Conservation (phyloP, 2,113 vertebrate species). For the Petrocephalus zakoni region DNA sequence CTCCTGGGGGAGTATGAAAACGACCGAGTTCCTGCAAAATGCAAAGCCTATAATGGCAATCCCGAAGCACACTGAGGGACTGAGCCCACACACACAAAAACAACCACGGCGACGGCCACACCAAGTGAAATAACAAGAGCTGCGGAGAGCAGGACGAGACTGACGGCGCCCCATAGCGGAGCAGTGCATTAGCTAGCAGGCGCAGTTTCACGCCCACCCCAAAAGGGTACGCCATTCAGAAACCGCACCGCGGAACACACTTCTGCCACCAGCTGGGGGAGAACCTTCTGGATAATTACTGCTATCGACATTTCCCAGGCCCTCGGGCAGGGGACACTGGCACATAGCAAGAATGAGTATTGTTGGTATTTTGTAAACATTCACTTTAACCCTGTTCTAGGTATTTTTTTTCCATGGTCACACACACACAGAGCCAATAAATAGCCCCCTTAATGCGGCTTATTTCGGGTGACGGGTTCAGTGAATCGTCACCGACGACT, state of each 20-base stretch:
- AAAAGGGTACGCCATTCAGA: background rate
- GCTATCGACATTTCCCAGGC: background rate
- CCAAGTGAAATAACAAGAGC: conserved; percentile 59
- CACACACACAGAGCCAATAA: background rate
- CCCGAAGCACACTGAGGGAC: conserved; percentile 49
- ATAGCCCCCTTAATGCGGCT: background rate
- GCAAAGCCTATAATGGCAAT: conserved; percentile 43
- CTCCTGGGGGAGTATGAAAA: conserved; percentile 51
- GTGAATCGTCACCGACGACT: background rate
- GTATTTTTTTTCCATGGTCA: background rate
- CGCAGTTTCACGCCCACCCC: background rate
- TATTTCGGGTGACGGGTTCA: background rate
- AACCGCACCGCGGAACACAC: background rate
- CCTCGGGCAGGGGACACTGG: background rate
- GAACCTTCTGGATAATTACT: background rate
- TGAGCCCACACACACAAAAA: conserved; percentile 14
- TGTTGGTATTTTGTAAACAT: background rate
- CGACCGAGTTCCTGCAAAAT: conserved; percentile 51
- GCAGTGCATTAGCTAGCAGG: conserved; percentile 38
- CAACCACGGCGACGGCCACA: conserved; percentile 36
- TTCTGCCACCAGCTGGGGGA: background rate
- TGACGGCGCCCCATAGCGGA: conserved; percentile 56
- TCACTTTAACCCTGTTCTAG: background rate
- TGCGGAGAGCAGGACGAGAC: conserved; percentile 44
- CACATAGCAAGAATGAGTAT: background rate